Evolutionary conservation across 2,797 vertebrate genomes (phyloP).

Genomic region (Orientallactaga sibirica): DNA sequence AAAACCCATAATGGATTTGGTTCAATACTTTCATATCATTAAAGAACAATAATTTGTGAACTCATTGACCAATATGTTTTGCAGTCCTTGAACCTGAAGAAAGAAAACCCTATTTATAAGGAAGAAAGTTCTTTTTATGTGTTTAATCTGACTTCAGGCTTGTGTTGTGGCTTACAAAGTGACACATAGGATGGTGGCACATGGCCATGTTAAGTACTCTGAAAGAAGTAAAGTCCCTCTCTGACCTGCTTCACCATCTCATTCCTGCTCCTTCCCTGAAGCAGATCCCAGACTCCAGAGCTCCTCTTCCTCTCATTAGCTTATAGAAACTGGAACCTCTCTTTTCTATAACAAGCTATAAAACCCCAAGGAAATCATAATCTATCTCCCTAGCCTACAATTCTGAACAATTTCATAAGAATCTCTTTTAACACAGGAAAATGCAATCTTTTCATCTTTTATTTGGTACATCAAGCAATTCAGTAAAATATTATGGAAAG

Average conservation of each 20-base stretch:
- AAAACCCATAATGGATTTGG: neutral
- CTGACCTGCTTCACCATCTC: neutral
- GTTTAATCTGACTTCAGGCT: conserved; percentile 21
- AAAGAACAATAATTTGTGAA: conserved; percentile 52
- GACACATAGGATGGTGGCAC: neutral
- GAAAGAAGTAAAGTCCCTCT: neutral
- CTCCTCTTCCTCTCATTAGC: neutral
- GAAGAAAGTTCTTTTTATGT: conserved; percentile 13
- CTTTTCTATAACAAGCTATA: neutral
- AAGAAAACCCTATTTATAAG: conserved; percentile 29
- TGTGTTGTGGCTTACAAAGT: neutral
- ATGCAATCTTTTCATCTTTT: conserved; percentile 65
- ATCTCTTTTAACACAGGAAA: conserved; percentile 61
- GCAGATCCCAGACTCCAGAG: neutral
- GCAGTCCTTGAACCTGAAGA: conserved; percentile 34
- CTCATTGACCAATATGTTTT: neutral
- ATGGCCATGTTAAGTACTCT: neutral
- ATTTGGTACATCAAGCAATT: conserved; percentile 44
- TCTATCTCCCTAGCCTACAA: neutral
- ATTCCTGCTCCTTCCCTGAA: neutral
- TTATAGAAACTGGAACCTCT: neutral
- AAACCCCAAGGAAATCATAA: conserved; percentile 43
- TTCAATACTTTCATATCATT: conserved; percentile 20
- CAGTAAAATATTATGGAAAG: conserved; percentile 59
- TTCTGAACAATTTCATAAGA: conserved; percentile 46